Evolutionary conservation across 2,797 vertebrate genomes (phyloP).

Genomic region (Limosa lapponica): DNA sequence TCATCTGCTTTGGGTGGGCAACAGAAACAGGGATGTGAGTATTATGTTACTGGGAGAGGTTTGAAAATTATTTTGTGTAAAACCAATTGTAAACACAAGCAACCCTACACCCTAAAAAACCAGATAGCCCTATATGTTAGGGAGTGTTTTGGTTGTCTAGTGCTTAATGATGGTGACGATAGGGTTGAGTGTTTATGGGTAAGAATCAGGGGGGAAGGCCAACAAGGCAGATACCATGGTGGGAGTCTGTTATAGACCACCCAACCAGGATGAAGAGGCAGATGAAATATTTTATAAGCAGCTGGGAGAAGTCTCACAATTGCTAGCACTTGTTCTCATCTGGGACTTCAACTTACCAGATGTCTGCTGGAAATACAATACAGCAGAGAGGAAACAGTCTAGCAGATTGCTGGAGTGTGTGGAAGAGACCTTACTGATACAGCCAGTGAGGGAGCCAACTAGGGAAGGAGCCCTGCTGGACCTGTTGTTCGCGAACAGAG

Average conservation of each 20-base stretch:
- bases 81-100: background rate
- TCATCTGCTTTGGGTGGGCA: accelerated
- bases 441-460: background rate
- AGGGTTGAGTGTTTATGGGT: background rate
- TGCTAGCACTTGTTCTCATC: background rate
- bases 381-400: background rate
- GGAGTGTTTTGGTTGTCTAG: background rate
- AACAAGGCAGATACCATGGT: background rate
- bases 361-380: background rate
- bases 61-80: background rate
- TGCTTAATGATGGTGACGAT: background rate
- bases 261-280: background rate
- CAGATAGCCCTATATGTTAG: background rate
- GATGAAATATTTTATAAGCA: background rate
- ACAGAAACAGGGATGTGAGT: background rate
- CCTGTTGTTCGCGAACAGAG: background rate
- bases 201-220: background rate
- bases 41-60: background rate
- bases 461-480: background rate
- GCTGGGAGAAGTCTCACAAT: background rate
- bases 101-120: background rate
- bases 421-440: background rate
- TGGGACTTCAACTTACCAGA: background rate
- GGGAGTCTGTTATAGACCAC: background rate
- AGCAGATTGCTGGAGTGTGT: background rate